Evolutionary conservation across 2,113 vertebrate genomes (phyloP), one percentile per base, ranked within the genome.

Genomic region (Triplophysa tibetana): DNA sequence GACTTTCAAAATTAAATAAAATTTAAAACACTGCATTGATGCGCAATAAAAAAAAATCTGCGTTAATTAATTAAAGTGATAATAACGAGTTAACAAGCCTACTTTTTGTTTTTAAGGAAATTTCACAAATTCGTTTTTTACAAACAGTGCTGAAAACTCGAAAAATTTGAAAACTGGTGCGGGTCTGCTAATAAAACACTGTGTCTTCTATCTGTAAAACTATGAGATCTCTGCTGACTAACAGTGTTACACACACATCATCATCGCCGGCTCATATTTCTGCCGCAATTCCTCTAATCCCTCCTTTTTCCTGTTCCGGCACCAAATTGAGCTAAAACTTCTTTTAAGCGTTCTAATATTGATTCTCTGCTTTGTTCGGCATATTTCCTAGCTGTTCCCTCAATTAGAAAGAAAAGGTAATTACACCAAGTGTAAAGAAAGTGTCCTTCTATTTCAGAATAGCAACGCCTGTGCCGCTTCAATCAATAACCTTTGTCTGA

Each of bases 401-500:
- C 79, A 81, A 80, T 87, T 83, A 86, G 69, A 83, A 74, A 54
- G 78, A 80, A 84, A 77, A 78, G 68, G 82, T 85, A 78, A 85
- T 86, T 85, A 86, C 64, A 81, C 81, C 73, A 81, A 83, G 77
- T 70, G 68, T 84, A 84, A 79, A 80, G 79, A 86, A 81, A 82
- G 61, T 23, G 75, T 76, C 52, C 61, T 81, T 77, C 83, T 75
- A 64, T 82, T 73, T 83, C 26, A 73, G 81, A 84, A 80, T 73
- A 54, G 63, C 80, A 84, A 74, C 74, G 24, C 72, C 61, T 52
- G 16, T 8, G 65, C 61, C 24, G 54, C 45, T 75, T 69, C 77
- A 82, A 85, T 86, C 85, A 81, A 83, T 85, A 72, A 73, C 61
- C 77, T 81, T 85, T 83, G 85, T 81, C 83, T 63, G 65, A 81